Evolutionary conservation across 2,888 invertebrate genomes (phyloP), one percentile per base, ranked within the genome.

Genomic region (Pseudanteris insignis): DNA sequence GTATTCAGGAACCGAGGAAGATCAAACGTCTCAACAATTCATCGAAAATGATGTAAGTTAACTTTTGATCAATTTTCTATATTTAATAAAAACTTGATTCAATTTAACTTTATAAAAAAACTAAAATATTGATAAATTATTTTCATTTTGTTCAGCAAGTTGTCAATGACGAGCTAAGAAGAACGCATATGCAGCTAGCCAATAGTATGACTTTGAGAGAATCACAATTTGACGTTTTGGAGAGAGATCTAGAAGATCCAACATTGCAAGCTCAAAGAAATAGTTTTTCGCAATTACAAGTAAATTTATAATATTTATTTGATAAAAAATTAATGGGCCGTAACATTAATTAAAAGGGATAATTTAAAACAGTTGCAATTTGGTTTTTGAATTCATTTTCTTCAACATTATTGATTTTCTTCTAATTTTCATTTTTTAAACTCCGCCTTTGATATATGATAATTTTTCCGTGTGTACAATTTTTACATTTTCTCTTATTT

Each of bases 131-230:
- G n/a, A n/a, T 18, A 1, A 32, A 26, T 44, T 26, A 29, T 28
- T 26, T 26, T 15, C 57, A 44, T 51, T 58, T 30, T 30, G 57
- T 67, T 4, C 47, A 72, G 71, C 66, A 74, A 63, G 67, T 59
- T 9, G 66, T 76, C 28, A 70, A 66, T 59, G 69, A 73, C 11
- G 67, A 71, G 40, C 43, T 78, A 34, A 68, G 67, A 36, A 72
- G 67, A 33, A 70, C 72, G 7, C 76, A 77, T 58, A 59, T 70
- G 11, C 70, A 75, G 37, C 63, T 79, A 10, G 70, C 67, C 24
- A 70, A 76, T 15, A 71, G 70, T 9, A 74, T 79, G 43, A 71
- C 70, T 2, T 61, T 71, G 10, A 74, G 73, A 44, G 72, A 73
- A 41, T 71, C 75, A 13, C 74, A 75, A 33, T 71, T 79, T 12